Evolutionary conservation across 2,113 vertebrate genomes (phyloP).

Genomic region (Verasper variegatus): DNA sequence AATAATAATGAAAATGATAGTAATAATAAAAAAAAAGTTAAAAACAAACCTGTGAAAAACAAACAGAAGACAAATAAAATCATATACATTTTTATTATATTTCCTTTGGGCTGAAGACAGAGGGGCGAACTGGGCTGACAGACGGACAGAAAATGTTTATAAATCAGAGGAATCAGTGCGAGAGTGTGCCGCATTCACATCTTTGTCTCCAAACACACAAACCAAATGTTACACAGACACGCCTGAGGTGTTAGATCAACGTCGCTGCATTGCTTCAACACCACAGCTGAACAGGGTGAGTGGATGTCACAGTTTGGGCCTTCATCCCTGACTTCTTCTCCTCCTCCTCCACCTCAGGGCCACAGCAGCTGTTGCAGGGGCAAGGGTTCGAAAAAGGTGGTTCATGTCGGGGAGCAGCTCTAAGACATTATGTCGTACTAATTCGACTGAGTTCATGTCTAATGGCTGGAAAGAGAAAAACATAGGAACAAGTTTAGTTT

Average conservation of each 20-base stretch:
- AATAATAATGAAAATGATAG: conserved; percentile 82
- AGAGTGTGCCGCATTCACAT: conserved; percentile 67
- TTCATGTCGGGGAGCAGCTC: conserved; percentile 43
- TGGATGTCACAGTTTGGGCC: conserved; percentile 76
- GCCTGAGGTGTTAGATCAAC: conserved; percentile 63
- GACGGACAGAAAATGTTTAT: conserved; percentile 81
- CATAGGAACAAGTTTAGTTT: conserved; percentile 2
- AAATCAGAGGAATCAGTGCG: conserved; percentile 74
- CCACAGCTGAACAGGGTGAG: conserved; percentile 67
- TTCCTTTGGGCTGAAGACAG: conserved; percentile 82
- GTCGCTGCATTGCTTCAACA: conserved; percentile 63
- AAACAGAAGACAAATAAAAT: conserved; percentile 70
- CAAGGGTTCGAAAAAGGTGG: conserved; percentile 62
- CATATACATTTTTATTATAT: conserved; percentile 64
- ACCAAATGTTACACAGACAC: conserved; percentile 66
- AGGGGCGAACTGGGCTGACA: conserved; percentile 81
- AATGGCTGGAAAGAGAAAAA: conserved; percentile 86
- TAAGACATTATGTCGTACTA: conserved; percentile 92
- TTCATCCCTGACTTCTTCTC: conserved; percentile 53
- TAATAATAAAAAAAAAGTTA: conserved; percentile 52
- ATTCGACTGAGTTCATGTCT: conserved; percentile 97
- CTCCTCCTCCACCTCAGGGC: conserved; percentile 61
- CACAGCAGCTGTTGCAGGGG: conserved; percentile 72
- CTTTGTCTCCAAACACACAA: conserved; percentile 60
- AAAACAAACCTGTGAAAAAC: conserved; percentile 47